A percentile compares a stretch with the other conserved stretches of the same genome.
Conservation (phyloP, 2,113 vertebrate genomes). For the Struthio camelus region DNA sequence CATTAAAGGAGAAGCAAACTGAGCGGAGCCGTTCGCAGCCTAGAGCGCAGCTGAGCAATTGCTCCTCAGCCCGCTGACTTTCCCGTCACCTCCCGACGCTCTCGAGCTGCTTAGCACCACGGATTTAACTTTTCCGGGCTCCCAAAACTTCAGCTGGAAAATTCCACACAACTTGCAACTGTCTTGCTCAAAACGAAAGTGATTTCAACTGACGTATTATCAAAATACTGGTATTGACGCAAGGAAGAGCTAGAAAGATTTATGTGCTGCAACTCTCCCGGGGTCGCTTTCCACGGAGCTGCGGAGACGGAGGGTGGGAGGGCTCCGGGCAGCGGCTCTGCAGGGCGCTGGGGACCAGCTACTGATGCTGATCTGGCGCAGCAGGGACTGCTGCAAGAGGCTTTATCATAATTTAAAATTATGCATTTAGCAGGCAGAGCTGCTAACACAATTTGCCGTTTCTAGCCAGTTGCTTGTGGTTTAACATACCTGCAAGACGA, state of each 20-base stretch:
- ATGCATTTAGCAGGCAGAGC: background rate
- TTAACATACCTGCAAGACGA: background rate
- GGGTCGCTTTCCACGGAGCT: rapidly evolving
- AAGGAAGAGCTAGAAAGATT: background rate
- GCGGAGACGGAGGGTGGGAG: background rate
- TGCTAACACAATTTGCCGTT: background rate
- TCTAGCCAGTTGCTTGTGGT: background rate
- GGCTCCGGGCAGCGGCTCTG: background rate
- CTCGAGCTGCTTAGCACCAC: background rate
- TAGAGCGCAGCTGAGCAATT: background rate
- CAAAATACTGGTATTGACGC: rapidly evolving
- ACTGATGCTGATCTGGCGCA: rapidly evolving
- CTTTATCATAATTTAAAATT: background rate
- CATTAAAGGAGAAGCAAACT: background rate
- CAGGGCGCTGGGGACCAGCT: background rate
- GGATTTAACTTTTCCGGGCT: rapidly evolving
- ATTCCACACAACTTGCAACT: too few species aligned
- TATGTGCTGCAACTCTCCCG: background rate
- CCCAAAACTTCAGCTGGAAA: background rate
- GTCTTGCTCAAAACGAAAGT: background rate
- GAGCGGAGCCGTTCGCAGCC: rapidly evolving
- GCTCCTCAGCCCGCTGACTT: too few species aligned
- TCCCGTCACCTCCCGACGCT: too few species aligned
- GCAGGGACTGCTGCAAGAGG: rapidly evolving
- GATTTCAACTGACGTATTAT: rapidly evolving